These are phyloP conservation scores for Penelope pileata DNA, from an alignment of 2,113 vertebrate species.

Conservation along the genomic window DNA sequence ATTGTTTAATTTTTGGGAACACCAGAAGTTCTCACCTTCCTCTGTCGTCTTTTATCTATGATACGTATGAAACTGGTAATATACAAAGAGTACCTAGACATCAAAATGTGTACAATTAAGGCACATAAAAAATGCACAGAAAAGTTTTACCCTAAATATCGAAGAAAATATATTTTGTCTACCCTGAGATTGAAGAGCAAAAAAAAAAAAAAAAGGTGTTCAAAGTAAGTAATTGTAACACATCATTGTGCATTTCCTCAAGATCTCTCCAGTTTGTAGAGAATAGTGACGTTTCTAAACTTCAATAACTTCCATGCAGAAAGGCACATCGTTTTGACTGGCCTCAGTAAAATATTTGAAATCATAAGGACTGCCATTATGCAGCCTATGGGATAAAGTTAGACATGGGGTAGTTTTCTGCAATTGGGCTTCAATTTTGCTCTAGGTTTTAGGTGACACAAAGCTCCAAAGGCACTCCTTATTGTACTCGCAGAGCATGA, in stretches of 20 bases:
- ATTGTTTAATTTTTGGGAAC: not conserved
- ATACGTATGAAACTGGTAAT: not conserved
- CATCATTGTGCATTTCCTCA: not conserved
- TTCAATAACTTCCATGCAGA: slow-evolving; percentile 14
- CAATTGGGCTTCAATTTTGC: slow-evolving; percentile 54
- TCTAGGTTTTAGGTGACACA: slow-evolving; percentile 31
- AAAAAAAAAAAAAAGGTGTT: not conserved
- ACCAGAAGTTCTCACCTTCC: not conserved
- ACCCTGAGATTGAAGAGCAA: not conserved
- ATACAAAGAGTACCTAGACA: not conserved
- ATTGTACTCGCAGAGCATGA: slow-evolving; percentile 1
- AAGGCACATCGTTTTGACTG: slow-evolving; percentile 9
- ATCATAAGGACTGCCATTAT: slow-evolving; percentile 26
- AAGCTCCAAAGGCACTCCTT: slow-evolving; percentile 29
- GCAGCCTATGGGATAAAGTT: slow-evolving; percentile 34
- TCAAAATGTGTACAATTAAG: not conserved
- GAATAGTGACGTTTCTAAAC: slow-evolving; percentile 25
- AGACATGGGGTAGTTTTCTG: slow-evolving; percentile 51
- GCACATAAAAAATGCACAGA: not conserved
- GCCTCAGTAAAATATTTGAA: slow-evolving; percentile 61
- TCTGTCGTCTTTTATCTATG: not conserved
- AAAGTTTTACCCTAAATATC: not conserved
- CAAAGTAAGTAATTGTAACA: not conserved
- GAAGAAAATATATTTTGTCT: not conserved
- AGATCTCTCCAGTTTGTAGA: not conserved